These are phyloP conservation scores for Amblyornis subalaris DNA, from an alignment of 2,113 vertebrate genomes.

Conservation along the genomic window DNA sequence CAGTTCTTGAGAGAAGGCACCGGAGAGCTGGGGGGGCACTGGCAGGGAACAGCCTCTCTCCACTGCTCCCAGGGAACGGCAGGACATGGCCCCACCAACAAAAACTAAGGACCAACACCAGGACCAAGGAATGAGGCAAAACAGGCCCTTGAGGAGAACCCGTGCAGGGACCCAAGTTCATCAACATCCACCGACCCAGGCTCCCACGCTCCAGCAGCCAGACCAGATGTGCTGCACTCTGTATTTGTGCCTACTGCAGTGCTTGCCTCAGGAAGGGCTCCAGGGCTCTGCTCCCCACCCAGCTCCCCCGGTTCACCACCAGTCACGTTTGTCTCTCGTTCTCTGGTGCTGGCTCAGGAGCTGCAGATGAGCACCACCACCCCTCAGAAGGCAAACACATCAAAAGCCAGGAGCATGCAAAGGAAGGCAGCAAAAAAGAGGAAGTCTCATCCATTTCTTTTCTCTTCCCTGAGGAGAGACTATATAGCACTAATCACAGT, in stretches of 20 bases:
- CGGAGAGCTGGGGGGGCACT: accelerated
- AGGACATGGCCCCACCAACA: accelerated
- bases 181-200: background rate
- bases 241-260: background rate
- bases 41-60: background rate
- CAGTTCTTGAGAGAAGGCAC: background rate
- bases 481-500: background rate
- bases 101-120: background rate
- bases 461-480: background rate
- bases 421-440: background rate
- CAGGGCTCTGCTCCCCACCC: background rate
- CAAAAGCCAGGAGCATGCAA: background rate
- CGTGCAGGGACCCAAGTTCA: accelerated
- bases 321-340: background rate
- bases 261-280: background rate
- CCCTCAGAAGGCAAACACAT: background rate
- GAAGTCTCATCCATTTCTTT: background rate
- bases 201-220: background rate
- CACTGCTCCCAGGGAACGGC: background rate
- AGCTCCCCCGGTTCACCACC: background rate
- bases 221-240: background rate
- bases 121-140: background rate
- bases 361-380: accelerated
- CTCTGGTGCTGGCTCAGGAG: background rate
- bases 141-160: background rate